Evolutionary conservation across 2,888 invertebrate genomes (phyloP), one percentile per base, ranked within the genome.

Genomic region (Plebejus melissa): DNA sequence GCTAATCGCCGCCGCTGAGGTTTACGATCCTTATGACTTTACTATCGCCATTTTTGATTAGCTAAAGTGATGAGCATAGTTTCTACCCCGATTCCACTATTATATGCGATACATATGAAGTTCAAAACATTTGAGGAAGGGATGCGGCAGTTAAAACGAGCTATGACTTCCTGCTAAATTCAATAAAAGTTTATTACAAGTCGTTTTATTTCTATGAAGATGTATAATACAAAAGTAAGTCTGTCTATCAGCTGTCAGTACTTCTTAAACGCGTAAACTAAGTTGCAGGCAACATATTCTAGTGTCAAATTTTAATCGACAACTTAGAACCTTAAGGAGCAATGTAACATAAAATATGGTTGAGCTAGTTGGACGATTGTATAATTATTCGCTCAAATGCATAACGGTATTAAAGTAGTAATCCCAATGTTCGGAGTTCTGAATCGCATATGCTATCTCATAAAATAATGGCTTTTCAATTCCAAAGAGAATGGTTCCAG

Each of bases 391-490:
- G 65, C 65, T 65, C 32, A 65, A 65, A 72, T 72, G 28, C 72
- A 32, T 38, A 70, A 75, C 76, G 76, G 77, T 71, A 77, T 74
- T 69, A 77, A 78, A 78, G 76, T 41, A 75, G 72, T 54, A 72
- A 54, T 72, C 22, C 72, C 72, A 16, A 54, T 54, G 50, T 72
- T 72, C 72, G 32, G 54, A 72, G 77, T 74, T 76, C 71, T 38
- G n/a, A 76, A 58, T 75, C 78, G 76, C 78, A 80, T 80, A 79
- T 80, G 80, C 78, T 80, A 80, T 80, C 79, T 80, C 75, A 71
- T 76, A 74, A 79, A 79, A 80, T 80, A 80, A 81, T 81, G 77
- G 80, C 79, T 79, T 80, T 81, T 79, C 81, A 80, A 81, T 81
- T 79, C 81, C 80, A 75, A 79, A 77, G 80, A 79, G 81, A 80